Conservation (phyloP, 2,888 invertebrate genomes). For the Litoditis marina region DNA sequence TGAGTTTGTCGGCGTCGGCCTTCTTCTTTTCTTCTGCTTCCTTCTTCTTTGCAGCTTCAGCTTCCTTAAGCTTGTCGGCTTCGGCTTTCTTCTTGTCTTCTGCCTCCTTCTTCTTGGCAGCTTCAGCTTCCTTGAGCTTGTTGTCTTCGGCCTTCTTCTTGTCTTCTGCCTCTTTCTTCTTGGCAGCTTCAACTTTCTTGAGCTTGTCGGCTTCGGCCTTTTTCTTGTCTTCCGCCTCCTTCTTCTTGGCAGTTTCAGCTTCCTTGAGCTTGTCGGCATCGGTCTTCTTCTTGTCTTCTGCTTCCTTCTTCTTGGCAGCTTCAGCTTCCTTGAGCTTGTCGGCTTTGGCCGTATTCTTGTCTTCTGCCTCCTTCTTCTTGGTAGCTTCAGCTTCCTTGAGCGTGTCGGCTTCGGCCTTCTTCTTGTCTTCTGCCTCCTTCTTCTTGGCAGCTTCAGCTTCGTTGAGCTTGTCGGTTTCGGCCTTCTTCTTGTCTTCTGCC, state of each 20-base stretch:
- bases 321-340: slow-evolving; percentile 6
- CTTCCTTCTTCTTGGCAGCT: slow-evolving; percentile 14
- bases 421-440: slow-evolving; percentile 3
- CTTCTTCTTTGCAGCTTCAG: slow-evolving; percentile 1
- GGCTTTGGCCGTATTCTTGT: slow-evolving; percentile 3
- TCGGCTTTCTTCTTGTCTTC: background rate
- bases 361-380: slow-evolving; percentile 9
- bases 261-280: slow-evolving; percentile 8
- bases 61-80: background rate
- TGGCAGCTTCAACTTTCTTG: too few species aligned
- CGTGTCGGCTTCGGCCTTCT: slow-evolving; percentile 1
- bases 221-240: slow-evolving; percentile 11
- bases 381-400: slow-evolving; percentile 8
- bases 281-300: slow-evolving; percentile 14
- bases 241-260: slow-evolving; percentile 2
- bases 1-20: slow-evolving; percentile 1
- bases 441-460: too few species aligned
- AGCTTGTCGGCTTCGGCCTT: slow-evolving; percentile 10
- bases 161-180: too few species aligned
- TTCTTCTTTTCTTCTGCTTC: too few species aligned
- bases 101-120: slow-evolving; percentile 6
- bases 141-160: slow-evolving; percentile 8
- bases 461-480: background rate
- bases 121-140: slow-evolving; percentile 1
- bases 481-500: background rate